Percentiles rank a stretch among this genome's conserved stretches.
These are phyloP conservation scores for Gallinago jamesoni DNA, from an alignment of 2,113 vertebrate genomes.

Conservation along the genomic window DNA sequence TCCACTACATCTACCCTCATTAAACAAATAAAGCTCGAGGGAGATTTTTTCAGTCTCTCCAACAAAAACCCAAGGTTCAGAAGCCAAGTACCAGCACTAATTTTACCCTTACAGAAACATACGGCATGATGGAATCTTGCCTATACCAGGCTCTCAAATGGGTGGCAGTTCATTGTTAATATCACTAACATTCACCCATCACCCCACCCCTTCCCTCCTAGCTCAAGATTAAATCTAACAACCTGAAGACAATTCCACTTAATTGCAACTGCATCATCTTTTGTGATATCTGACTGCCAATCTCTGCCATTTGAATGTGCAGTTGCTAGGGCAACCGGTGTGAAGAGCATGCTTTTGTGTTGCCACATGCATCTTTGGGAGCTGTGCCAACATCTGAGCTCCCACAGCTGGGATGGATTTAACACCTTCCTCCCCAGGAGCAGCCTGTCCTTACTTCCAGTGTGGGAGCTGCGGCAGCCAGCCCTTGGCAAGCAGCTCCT, in stretches of 20 bases:
- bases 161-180: background rate
- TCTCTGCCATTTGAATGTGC: background rate
- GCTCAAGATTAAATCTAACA: background rate
- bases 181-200: background rate
- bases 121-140: background rate
- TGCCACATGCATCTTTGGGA: constrained; percentile 22
- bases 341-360: background rate
- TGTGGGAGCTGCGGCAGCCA: accelerated
- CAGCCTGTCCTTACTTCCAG: background rate
- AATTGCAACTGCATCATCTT: background rate
- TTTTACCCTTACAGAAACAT: background rate
- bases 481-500: background rate
- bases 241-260: constrained; percentile 15
- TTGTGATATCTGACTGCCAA: background rate
- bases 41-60: background rate
- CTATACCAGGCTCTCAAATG: background rate
- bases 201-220: background rate
- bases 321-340: constrained; percentile 43
- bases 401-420: constrained; percentile 3
- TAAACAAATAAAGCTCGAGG: background rate
- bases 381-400: background rate
- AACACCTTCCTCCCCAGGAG: constrained; percentile 20
- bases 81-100: background rate
- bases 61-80: background rate
- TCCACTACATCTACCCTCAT: background rate